Percentiles rank a stretch among this genome's conserved stretches.
These are phyloP conservation scores for Meloidogyne hapla DNA, from an alignment of 1,140 invertebrate species.

Conservation along the genomic window DNA sequence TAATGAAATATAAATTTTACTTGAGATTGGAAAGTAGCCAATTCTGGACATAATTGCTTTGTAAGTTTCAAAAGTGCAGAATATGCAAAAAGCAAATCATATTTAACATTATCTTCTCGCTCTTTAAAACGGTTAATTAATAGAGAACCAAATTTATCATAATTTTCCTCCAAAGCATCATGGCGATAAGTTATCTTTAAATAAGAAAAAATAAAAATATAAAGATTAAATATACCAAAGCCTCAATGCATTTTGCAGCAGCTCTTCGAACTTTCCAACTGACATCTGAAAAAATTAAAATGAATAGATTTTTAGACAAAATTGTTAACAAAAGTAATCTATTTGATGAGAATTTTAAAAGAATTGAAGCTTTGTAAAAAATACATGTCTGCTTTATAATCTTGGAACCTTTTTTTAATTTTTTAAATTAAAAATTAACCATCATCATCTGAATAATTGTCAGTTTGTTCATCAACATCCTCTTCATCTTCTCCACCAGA, in stretches of 20 bases:
- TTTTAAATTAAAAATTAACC: too few species aligned
- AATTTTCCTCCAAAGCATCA: slow-evolving; percentile 85
- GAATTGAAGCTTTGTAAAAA: too few species aligned
- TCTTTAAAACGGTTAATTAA: slow-evolving; percentile 70
- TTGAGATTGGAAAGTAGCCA: slow-evolving; percentile 26
- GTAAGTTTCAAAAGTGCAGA: slow-evolving; percentile 84
- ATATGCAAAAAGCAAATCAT: slow-evolving; percentile 93
- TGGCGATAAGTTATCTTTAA: slow-evolving; percentile 73
- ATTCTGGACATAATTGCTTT: slow-evolving; percentile 37
- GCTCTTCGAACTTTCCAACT: slow-evolving; percentile 94
- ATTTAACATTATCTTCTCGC: slow-evolving; percentile 96
- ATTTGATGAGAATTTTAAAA: too few species aligned
- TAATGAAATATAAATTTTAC: not conserved
- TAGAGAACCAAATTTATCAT: slow-evolving; percentile 68
- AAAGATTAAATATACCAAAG: slow-evolving; percentile 72
- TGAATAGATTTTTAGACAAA: not conserved
- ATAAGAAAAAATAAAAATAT: not conserved
- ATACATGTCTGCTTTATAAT: too few species aligned
- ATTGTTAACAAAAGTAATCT: too few species aligned
- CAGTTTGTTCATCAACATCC: slow-evolving; percentile 48
- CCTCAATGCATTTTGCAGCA: slow-evolving; percentile 93
- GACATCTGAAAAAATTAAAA: slow-evolving; percentile 71
- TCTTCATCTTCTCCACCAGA: slow-evolving; percentile 68
- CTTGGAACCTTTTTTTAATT: too few species aligned
- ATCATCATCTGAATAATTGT: slow-evolving; percentile 75